Conservation (phyloP, 2,797 vertebrate genomes). For the Petrocephalus schoutedeni region DNA sequence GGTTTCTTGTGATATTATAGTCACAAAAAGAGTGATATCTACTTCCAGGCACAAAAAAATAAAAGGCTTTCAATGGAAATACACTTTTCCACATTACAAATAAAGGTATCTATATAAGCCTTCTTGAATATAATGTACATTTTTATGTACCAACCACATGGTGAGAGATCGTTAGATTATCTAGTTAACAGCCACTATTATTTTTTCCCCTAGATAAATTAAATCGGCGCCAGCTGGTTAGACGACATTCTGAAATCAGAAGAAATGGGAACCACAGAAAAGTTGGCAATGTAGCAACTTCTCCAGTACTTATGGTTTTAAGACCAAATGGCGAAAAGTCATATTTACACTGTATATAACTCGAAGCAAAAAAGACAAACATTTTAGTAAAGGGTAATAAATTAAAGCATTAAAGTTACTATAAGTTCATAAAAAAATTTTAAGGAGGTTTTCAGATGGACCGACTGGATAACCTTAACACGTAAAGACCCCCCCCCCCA, state of each 20-base stretch:
- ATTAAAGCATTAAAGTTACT: constrained; percentile 22
- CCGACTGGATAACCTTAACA: not conserved
- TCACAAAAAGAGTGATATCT: constrained; percentile 25
- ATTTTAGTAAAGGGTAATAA: constrained; percentile 28
- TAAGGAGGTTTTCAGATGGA: not conserved
- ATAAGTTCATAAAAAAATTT: constrained; percentile 4
- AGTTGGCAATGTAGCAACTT: not conserved
- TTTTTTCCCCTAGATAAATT: constrained; percentile 23
- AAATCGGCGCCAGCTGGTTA: constrained; percentile 26
- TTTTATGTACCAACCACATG: constrained; percentile 21
- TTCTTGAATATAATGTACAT: constrained; percentile 23
- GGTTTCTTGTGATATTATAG: constrained; percentile 27
- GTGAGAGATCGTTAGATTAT: constrained; percentile 19
- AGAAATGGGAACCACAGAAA: constrained; percentile 18
- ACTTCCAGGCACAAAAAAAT: constrained; percentile 29
- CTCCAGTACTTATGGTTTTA: not conserved
- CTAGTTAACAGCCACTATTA: constrained; percentile 22
- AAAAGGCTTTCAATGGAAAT: constrained; percentile 25
- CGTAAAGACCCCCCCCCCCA: not conserved
- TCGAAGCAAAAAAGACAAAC: constrained; percentile 21
- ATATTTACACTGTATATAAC: constrained; percentile 20
- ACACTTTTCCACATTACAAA: constrained; percentile 29
- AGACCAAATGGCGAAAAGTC: constrained; percentile 11
- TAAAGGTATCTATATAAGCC: constrained; percentile 22
- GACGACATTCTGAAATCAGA: constrained; percentile 33